A percentile compares a stretch with the other conserved stretches of the same genome.
Conservation (phyloP, 1,140 invertebrate species). For the Papilio xuthus region DNA sequence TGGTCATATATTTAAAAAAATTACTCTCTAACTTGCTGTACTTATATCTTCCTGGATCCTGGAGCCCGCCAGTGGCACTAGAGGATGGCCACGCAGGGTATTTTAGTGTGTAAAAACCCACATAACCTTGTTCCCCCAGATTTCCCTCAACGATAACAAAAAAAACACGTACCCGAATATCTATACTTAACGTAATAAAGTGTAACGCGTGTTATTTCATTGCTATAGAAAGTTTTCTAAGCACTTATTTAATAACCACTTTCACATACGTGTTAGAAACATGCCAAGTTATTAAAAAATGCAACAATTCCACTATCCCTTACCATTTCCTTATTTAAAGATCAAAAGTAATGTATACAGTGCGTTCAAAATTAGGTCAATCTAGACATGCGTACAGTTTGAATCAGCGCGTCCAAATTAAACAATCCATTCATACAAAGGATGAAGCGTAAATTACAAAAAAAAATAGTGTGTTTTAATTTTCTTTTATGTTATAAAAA, state of each 20-base stretch:
- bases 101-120: too few relatives aligned
- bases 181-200: neutral
- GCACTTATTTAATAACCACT: conserved; percentile 16
- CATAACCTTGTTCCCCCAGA: too few relatives aligned
- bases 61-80: too few relatives aligned
- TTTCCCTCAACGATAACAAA: too few relatives aligned
- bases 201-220: neutral
- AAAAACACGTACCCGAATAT: too few relatives aligned
- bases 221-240: conserved; percentile 24
- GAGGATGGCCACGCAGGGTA: too few relatives aligned
- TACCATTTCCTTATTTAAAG: neutral
- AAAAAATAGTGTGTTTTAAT: conserved; percentile 33
- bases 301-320: neutral
- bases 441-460: conserved; percentile 30
- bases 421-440: conserved; percentile 29
- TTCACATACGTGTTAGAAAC: conserved; percentile 24
- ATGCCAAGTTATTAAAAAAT: neutral
- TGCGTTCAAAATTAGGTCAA: conserved; percentile 19
- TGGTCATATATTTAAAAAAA: too few relatives aligned
- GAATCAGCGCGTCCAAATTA: neutral
- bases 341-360: neutral
- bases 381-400: conserved; percentile 8
- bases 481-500: conserved; percentile 36
- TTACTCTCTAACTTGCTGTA: too few relatives aligned
- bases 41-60: too few relatives aligned